A percentile compares a stretch with the other conserved stretches of the same genome.
phyloP scores from a whole-genome alignment of 2,113 vertebrate genomes.

The Gymnarchus niloticus region DNA sequence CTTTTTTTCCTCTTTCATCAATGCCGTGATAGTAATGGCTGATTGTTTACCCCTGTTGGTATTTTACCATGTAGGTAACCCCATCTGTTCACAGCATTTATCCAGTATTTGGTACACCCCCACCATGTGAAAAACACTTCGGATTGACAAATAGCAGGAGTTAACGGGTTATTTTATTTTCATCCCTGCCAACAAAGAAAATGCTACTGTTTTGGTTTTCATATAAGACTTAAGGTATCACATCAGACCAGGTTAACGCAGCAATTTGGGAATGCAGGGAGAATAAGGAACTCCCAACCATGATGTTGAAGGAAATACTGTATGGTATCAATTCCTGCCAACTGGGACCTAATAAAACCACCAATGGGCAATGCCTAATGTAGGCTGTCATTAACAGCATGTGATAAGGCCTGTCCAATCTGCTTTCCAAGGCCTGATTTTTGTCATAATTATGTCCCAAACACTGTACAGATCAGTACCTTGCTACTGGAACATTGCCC shows the following conservation, averaged over 20 bases:
- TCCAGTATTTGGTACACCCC: background rate
- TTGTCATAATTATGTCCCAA: background rate
- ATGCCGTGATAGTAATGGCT: too few relatives aligned
- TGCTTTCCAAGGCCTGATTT: background rate
- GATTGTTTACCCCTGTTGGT: too few relatives aligned
- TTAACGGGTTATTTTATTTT: too few relatives aligned
- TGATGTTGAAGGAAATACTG: background rate
- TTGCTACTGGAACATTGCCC: background rate
- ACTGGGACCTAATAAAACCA: too few relatives aligned
- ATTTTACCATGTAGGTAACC: too few relatives aligned
- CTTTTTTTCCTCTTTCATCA: too few relatives aligned
- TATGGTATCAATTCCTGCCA: background rate
- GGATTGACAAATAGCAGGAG: background rate
- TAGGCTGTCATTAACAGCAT: background rate
- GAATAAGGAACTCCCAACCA: background rate
- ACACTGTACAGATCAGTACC: background rate
- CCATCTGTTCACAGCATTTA: background rate
- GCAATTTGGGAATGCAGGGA: background rate
- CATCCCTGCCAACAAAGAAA: too few relatives aligned
- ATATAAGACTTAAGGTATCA: background rate
- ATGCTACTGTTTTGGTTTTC: background rate
- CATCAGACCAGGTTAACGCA: background rate
- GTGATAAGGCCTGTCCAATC: background rate
- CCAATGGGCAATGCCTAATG: background rate
- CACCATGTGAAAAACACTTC: background rate